phyloP scores from a whole-genome alignment of 2,797 vertebrate species.

The Holocentrus rufus region DNA sequence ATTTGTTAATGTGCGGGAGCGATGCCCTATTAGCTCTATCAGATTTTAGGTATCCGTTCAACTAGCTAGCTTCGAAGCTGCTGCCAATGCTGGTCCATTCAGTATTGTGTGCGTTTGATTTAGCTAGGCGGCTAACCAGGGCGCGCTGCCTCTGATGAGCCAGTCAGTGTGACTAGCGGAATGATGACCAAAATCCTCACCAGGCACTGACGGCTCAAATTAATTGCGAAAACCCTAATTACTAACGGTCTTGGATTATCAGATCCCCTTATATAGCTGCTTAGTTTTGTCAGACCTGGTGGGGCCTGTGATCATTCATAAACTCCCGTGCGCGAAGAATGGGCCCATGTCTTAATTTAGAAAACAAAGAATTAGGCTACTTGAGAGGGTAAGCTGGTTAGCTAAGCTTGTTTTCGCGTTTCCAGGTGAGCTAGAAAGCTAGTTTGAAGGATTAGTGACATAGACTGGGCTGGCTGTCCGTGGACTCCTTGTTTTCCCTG shows the following conservation, averaged over 20 bases:
- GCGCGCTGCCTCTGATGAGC: constrained; percentile 54
- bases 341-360: constrained; percentile 74
- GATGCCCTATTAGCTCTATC: neutral
- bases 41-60: constrained; percentile 32
- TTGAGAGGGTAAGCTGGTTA: constrained; percentile 75
- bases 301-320: constrained; percentile 43
- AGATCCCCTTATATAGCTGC: constrained; percentile 5
- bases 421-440: constrained; percentile 61
- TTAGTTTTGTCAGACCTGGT: constrained; percentile 7
- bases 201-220: constrained; percentile 47
- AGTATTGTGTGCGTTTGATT: constrained; percentile 49
- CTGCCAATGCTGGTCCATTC: constrained; percentile 42
- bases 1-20: neutral
- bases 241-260: constrained; percentile 15
- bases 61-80: constrained; percentile 11
- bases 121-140: constrained; percentile 72
- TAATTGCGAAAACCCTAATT: constrained; percentile 26
- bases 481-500: constrained; percentile 19
- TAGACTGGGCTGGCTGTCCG: constrained; percentile 46
- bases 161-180: constrained; percentile 60
- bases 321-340: constrained; percentile 45
- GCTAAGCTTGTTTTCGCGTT: constrained; percentile 65
- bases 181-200: constrained; percentile 52
- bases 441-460: constrained; percentile 59
- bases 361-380: constrained; percentile 78